Percentiles rank a stretch among this genome's conserved stretches.
phyloP scores from a whole-genome alignment of 1,140 invertebrate genomes.

The Protaetia brevitarsis region DNA sequence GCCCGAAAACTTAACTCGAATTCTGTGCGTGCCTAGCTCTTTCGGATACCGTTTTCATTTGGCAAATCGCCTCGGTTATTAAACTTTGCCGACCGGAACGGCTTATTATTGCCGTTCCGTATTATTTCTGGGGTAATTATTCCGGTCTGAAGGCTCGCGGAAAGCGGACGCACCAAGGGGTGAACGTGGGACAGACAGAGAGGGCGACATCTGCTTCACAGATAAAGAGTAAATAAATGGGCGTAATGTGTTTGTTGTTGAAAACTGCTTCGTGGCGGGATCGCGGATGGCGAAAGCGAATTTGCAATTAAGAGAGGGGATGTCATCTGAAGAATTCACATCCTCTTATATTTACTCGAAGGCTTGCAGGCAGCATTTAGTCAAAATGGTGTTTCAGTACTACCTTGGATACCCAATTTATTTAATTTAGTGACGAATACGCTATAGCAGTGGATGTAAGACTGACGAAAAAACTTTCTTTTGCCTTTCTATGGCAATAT shows the following conservation, averaged over 20 bases:
- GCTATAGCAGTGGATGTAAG: no score
- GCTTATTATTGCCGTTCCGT: conserved; percentile 9
- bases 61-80: conserved; percentile 12
- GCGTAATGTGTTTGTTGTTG: conserved; percentile 8
- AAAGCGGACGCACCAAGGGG: not conserved
- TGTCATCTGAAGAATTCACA: not conserved
- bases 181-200: not conserved
- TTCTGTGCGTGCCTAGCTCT: not conserved
- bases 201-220: not conserved
- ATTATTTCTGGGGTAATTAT: conserved; percentile 16
- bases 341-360: no score
- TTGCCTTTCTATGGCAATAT: no score
- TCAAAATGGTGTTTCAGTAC: no score
- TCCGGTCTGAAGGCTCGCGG: conserved; percentile 1
- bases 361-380: no score
- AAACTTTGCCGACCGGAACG: conserved; percentile 16
- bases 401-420: no score
- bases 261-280: not conserved
- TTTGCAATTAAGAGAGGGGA: not conserved
- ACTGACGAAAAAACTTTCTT: no score
- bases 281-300: not conserved
- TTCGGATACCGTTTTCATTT: not conserved
- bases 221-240: not conserved
- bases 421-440: no score
- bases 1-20: not conserved